These are phyloP conservation scores for Dysdera silvatica DNA, from an alignment of 1,140 invertebrate species.

Conservation along the genomic window DNA sequence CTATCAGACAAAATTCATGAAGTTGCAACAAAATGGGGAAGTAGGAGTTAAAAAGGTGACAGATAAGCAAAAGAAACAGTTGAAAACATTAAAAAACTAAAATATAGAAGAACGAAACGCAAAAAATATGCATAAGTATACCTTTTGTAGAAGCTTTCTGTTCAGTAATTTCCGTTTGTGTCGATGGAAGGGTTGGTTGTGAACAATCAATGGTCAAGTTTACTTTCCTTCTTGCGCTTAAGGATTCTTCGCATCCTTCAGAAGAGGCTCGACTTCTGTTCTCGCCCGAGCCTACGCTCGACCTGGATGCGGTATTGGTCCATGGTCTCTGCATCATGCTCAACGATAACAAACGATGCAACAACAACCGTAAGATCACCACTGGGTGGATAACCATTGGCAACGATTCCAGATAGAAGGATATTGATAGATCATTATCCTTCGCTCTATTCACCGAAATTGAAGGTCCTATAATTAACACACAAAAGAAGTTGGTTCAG, in stretches of 20 bases:
- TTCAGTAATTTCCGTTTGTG: not conserved
- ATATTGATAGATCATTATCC: not conserved
- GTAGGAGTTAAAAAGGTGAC: too few species aligned
- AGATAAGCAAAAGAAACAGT: too few species aligned
- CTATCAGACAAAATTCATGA: too few species aligned
- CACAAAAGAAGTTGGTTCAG: too few species aligned
- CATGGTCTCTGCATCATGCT: conserved; percentile 30
- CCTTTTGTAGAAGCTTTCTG: too few species aligned
- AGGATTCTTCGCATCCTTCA: conserved; percentile 40
- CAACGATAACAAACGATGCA: conserved; percentile 52
- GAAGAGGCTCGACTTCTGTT: conserved; percentile 33
- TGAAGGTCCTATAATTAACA: not conserved
- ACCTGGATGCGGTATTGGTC: conserved; percentile 10
- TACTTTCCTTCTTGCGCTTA: conserved; percentile 21
- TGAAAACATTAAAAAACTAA: too few species aligned
- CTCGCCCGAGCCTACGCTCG: conserved; percentile 21
- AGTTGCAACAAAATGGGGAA: too few species aligned
- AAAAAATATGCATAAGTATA: too few species aligned
- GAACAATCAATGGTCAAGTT: conserved; percentile 29
- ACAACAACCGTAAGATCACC: conserved; percentile 53
- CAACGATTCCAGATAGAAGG: conserved; percentile 43
- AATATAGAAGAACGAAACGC: too few species aligned
- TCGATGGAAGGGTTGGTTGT: conserved; percentile 1
- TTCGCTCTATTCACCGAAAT: not conserved
- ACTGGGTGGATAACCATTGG: conserved; percentile 53